Evolutionary conservation across 2,797 vertebrate species (phyloP), one percentile per base, ranked within the genome.

Genomic region (Nyctibius grandis): DNA sequence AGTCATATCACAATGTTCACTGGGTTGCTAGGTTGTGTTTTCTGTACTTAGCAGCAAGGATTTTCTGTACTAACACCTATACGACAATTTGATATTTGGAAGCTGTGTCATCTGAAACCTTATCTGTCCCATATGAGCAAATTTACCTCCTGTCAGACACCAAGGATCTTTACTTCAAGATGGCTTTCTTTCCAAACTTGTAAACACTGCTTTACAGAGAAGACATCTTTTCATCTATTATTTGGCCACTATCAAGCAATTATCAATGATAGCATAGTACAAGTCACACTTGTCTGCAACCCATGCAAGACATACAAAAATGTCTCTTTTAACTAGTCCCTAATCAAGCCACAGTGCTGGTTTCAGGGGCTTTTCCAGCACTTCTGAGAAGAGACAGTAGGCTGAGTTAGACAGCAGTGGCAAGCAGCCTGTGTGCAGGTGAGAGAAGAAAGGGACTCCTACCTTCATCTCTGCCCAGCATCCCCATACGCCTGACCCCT

Each of bases 31-130:
- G 21, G 28, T 33, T 84, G 45, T 72, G 29, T 3, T 51, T 81
- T 91, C 89, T 87, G 69, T 47, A 54, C 33, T 75, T 60, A 72
- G 25, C 56, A 85, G 60, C 47, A 92, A 82, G 14, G 0, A 0
- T 92, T 59, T 84, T 73, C 74, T 65, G 11, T 47, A 65, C 29
- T 75, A 91, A 88, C 44, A 85, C 68, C 68, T 89, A 51, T 68
- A 50, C 44, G 88, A 87, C 78, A 95, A 82, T 87, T 88, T 78
- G 65, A 51, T 91, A 89, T 94, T 91, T 95, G 92, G 91, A 94
- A 93, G 31, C 83, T 93, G 50, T 85, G 82, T 88, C 93, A 89
- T 82, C 84, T 86, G 85, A 96, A 95, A 91, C 60, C 29, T 60
- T 73, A 81, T 75, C 44, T 84, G 50, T 77, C 80, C 94, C 60